Evolutionary conservation across 1,140 invertebrate species (phyloP).

Genomic region (Formica selysi): DNA sequence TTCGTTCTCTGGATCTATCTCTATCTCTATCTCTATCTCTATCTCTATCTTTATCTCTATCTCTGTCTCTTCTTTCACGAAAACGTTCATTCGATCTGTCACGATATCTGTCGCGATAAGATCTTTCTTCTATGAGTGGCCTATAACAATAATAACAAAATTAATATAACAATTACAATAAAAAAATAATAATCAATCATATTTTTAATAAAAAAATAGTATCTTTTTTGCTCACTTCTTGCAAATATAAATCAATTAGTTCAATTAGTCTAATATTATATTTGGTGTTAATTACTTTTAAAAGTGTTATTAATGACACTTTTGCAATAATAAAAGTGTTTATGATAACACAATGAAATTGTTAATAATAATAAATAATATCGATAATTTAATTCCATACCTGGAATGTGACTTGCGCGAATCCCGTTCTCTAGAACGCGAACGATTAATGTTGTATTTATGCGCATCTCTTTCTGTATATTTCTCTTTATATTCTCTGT

Average conservation of each 20-base stretch:
- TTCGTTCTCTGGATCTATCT: slow-evolving; percentile 54
- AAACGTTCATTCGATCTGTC: slow-evolving; percentile 55
- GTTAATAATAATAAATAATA: neutral
- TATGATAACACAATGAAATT: neutral
- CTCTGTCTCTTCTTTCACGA: slow-evolving; percentile 61
- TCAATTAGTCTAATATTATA: neutral
- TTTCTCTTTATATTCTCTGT: slow-evolving; percentile 30
- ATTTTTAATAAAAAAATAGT: neutral
- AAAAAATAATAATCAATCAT: neutral
- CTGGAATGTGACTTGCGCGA: slow-evolving; percentile 43
- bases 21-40: slow-evolving; percentile 51
- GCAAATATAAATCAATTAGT: neutral
- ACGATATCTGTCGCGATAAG: slow-evolving; percentile 51
- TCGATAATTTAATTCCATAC: slow-evolving; percentile 27
- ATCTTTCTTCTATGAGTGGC: slow-evolving; percentile 36
- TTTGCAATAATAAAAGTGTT: neutral
- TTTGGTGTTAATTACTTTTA: neutral
- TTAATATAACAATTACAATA: too few species aligned
- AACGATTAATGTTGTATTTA: slow-evolving; percentile 39
- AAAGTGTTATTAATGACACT: neutral
- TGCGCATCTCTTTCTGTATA: slow-evolving; percentile 36
- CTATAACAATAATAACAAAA: neutral
- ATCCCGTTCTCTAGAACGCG: slow-evolving; percentile 60
- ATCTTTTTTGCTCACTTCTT: neutral
- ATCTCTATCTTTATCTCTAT: slow-evolving; percentile 34